Evolutionary conservation across 2,113 vertebrate genomes (phyloP), one percentile per base, ranked within the genome.

Genomic region (Thinocorus orbignyianus): DNA sequence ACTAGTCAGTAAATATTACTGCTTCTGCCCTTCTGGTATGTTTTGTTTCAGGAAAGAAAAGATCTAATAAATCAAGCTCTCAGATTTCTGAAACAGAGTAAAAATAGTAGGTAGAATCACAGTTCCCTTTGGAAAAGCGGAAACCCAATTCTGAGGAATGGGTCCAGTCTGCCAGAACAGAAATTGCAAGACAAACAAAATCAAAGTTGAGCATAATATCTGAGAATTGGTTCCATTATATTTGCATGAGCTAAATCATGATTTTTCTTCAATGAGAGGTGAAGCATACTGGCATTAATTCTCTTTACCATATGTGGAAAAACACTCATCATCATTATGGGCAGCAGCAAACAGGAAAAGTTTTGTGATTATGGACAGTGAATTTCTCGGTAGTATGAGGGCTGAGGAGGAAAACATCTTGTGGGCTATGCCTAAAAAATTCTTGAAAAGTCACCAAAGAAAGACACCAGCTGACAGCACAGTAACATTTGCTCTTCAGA

Each of bases 311-410:
- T 7, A n/a, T 8, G 6, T 37, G 48, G 30, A 6, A 64, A 70
- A 74, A 62, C 2, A 2, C 8, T 72, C 14, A 7, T 33, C 1
- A 0, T 41, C 33, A 23, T 8, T 26, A 5, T 12, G 7, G 30
- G 7, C 26, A 77, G 44, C 14, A 30, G n/a, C n/a, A n/a, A 23
- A 70, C 7, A 72, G 16, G 10, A 72, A 62, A 64, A 1, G 4
- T 51, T 90, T 58, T 26, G 11, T 25, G 70, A 33, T 46, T 26
- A 54, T 8, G 10, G 12, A 11, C 3, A 39, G 9, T 15, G 57
- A 65, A 46, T 82, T 84, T 81, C 41, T 78, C 16, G 16, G 18
- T 71, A 62, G 17, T 37, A 24, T 13, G 31, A 52, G 9, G 33
- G 9, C 3, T 80, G 8, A 16, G 14, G 26, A 11, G 10, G 3